These are phyloP conservation scores for Rhegmatorhina hoffmannsi DNA, from an alignment of 2,113 vertebrate genomes.

Conservation along the genomic window DNA sequence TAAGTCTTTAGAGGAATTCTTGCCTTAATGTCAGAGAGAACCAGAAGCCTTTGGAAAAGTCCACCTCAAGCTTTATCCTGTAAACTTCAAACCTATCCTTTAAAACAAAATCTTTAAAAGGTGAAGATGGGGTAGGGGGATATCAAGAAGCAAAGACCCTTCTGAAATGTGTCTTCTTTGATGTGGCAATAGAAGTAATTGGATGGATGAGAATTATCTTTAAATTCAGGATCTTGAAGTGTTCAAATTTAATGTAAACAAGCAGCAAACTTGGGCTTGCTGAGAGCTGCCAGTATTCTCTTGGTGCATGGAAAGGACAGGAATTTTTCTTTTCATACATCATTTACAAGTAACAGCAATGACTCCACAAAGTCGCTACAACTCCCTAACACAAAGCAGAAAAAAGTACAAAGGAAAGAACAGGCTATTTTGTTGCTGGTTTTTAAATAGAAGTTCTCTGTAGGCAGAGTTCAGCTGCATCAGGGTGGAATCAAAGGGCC, in stretches of 20 bases:
- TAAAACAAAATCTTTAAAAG: neutral
- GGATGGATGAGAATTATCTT: neutral
- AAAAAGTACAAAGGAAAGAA: conserved; percentile 38
- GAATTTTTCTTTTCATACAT: conserved; percentile 45
- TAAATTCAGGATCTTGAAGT: neutral
- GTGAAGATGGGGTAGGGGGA: neutral
- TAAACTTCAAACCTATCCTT: neutral
- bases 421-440: conserved; percentile 9
- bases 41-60: neutral
- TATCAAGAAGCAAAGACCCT: neutral
- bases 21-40: neutral
- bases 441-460: conserved; percentile 48
- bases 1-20: neutral
- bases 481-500: conserved; percentile 32
- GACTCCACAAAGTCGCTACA: conserved; percentile 36
- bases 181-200: neutral
- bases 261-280: neutral
- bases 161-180: neutral
- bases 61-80: neutral
- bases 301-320: neutral
- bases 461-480: conserved; percentile 29
- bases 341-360: conserved; percentile 58
- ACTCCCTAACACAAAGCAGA: conserved; percentile 21
- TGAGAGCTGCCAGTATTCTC: conserved; percentile 15
- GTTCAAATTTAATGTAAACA: neutral